Base-by-base conservation (phyloP, 2,888 invertebrate species). In the Odontomyia ornata region DNA sequence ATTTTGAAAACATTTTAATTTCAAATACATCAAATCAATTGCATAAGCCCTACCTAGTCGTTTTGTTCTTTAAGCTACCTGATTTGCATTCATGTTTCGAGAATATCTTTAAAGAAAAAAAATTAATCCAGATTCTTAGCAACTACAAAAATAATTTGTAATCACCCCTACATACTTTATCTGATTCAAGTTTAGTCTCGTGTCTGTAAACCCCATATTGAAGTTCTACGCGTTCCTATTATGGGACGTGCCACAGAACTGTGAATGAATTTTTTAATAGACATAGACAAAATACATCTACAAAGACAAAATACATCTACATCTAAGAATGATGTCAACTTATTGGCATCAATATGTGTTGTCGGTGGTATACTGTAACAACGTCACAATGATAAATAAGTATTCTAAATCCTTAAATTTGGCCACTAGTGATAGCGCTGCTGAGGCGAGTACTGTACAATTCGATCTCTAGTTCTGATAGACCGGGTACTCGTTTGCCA, bases 221-320 rank as follows among this genome's bases (percentile, higher is more conserved):
- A 95, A 0, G 96, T 96, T 81, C 96, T 89, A 79, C 93, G 88
- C 0, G 93, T 89, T 0, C 97, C 97, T 0, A 96, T 95, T 0
- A 97, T 97, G 0, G 97, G 97, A 15, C 95, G 89, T 0, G 96
- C 96, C 15, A 97, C 92, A 0, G 95, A 94, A 82, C 96, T 96
- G 84, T 93, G 93, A 79, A 91, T 90, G 82, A 91, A 92, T 84
- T 91, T 91, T 85, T 95, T 95, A 65, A 95, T 89, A 82, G 90
- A 89, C 73, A 93, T 89, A 77, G 87, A 1, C 89, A 88, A 82
- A 93, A 88, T 77, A 87, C 88, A 18, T 88, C 86, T 80, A 91
- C 72, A 96, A 88, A 94, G 90, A 11, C 95, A 95, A 88, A 95
- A 96, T 78, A 95, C 90, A 82, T 96, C 95, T 77, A 97, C 85